phyloP scores from a whole-genome alignment of 2,888 invertebrate species.

The Microplitis manilae region DNA sequence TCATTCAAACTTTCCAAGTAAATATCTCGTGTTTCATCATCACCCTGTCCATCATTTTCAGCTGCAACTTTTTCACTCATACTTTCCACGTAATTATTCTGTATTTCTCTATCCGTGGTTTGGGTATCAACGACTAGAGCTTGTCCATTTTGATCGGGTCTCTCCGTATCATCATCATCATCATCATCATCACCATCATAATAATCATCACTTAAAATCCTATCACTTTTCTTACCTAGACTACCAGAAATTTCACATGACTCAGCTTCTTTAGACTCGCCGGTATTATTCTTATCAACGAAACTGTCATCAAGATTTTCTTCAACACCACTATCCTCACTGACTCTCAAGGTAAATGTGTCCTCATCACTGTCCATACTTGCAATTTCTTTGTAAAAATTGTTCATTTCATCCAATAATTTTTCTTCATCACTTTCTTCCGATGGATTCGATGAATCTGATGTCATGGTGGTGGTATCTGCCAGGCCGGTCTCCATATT shows the following conservation, averaged over 20 bases:
- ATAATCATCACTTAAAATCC: neutral
- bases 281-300: neutral
- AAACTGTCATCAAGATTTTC: neutral
- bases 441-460: neutral
- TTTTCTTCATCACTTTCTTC: neutral
- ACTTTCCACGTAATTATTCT: too few relatives aligned
- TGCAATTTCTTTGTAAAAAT: neutral
- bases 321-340: neutral
- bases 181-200: neutral
- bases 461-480: neutral
- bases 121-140: too few relatives aligned
- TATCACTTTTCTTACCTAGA: neutral
- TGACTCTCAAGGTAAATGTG: neutral
- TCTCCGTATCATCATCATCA: neutral
- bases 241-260: neutral
- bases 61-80: too few relatives aligned
- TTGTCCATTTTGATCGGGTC: too few relatives aligned
- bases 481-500: neutral
- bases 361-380: neutral
- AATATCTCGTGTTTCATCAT: too few relatives aligned
- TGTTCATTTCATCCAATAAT: neutral
- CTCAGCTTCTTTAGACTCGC: neutral
- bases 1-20: too few relatives aligned
- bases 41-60: too few relatives aligned
- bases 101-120: too few relatives aligned